These are phyloP conservation scores for Nudaria mundana DNA, from an alignment of 2,888 invertebrate genomes.

Conservation along the genomic window DNA sequence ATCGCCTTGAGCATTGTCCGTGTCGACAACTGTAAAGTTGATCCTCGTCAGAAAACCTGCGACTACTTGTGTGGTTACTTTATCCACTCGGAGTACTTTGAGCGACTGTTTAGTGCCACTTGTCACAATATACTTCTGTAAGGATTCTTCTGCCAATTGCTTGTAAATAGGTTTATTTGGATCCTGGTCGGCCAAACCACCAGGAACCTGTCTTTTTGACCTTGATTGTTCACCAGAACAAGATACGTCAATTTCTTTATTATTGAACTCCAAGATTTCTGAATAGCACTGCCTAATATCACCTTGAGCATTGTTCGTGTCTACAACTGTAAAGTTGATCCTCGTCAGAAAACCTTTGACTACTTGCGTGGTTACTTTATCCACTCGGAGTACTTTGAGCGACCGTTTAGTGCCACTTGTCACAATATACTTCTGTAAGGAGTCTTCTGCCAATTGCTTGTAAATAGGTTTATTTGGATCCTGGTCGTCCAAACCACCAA, in stretches of 20 bases:
- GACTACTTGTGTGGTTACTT: constrained; percentile 66
- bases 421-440: neutral
- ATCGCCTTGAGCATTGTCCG: constrained; percentile 46
- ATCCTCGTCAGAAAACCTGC: constrained; percentile 74
- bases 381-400: neutral
- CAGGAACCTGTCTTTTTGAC: neutral
- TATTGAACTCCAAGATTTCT: constrained; percentile 32
- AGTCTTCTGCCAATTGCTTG: neutral
- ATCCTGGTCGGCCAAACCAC: constrained; percentile 12
- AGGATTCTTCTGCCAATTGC: constrained; percentile 38
- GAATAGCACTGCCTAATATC: constrained; percentile 31
- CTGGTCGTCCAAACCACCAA: neutral
- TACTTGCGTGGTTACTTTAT: neutral
- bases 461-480: neutral
- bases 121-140: constrained; percentile 28
- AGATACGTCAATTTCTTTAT: constrained; percentile 18
- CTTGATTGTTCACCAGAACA: neutral
- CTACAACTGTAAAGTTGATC: neutral
- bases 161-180: no score
- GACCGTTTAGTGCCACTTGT: neutral
- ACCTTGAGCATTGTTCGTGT: no score
- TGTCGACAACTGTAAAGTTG: constrained; percentile 72
- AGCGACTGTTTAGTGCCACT: neutral
- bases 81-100: constrained; percentile 32
- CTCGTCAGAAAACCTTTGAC: neutral